Percentiles rank a stretch among this genome's conserved stretches.
phyloP scores from a whole-genome alignment of 2,888 invertebrate species.

The Taenaris catops region DNA sequence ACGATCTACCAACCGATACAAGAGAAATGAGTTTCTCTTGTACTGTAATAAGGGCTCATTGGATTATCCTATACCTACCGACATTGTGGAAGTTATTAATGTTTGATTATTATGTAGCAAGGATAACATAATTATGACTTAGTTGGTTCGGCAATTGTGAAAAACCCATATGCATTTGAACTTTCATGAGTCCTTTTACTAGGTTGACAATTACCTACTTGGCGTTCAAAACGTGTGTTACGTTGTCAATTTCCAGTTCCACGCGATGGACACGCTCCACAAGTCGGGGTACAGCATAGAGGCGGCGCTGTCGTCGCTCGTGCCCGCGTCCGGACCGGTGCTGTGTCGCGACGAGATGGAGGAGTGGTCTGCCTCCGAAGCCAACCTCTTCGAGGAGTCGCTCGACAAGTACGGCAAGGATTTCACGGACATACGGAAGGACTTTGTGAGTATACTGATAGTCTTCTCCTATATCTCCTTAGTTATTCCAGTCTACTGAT shows the following conservation, averaged over 20 bases:
- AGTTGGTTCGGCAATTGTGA: too few relatives aligned
- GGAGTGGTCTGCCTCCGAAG: conserved; percentile 99
- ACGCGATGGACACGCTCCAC: conserved; percentile 98
- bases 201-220: background rate
- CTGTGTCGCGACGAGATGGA: conserved; percentile 99
- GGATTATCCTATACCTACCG: too few relatives aligned
- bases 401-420: conserved; percentile 99
- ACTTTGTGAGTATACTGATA: conserved; percentile 91
- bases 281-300: conserved; percentile 95
- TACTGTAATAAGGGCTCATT: too few relatives aligned
- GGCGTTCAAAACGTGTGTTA: background rate
- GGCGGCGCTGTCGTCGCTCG: conserved; percentile 93
- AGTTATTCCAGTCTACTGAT: too few relatives aligned
- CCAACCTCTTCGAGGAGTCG: conserved; percentile 99
- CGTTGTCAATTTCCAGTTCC: conserved; percentile 82
- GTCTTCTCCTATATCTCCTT: too few relatives aligned
- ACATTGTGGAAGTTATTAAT: too few relatives aligned
- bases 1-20: too few relatives aligned
- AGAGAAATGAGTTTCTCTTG: too few relatives aligned
- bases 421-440: conserved; percentile 98
- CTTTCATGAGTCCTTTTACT: too few relatives aligned
- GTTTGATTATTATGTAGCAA: too few relatives aligned
- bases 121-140: too few relatives aligned
- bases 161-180: too few relatives aligned
- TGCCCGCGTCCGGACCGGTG: conserved; percentile 97